phyloP scores from a whole-genome alignment of 2,113 vertebrate genomes.

The Haemorhous mexicanus region DNA sequence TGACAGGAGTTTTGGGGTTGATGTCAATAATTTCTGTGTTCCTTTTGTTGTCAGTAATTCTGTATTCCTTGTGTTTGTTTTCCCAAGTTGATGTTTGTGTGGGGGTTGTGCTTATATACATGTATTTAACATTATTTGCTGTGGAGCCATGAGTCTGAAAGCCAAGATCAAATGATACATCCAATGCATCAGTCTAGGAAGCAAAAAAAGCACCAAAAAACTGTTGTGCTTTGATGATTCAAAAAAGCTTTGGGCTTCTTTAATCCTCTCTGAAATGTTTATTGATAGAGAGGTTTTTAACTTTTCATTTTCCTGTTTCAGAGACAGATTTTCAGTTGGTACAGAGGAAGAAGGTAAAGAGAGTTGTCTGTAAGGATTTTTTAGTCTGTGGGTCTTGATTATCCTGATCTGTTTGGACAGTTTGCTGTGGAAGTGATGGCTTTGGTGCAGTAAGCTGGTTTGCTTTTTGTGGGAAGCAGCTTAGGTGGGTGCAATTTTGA shows the following conservation, averaged over 20 bases:
- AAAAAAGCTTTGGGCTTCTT: constrained; percentile 1
- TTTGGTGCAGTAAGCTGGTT: not conserved
- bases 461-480: not conserved
- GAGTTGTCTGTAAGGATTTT: not conserved
- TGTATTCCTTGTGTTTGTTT: not conserved
- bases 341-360: not conserved
- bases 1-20: not conserved
- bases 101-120: not conserved
- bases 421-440: not conserved
- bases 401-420: not conserved
- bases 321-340: not conserved
- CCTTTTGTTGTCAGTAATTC: not conserved
- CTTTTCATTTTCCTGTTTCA: not conserved
- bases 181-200: not conserved
- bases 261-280: not conserved
- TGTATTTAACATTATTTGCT: not conserved
- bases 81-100: not conserved
- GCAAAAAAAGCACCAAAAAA: not conserved
- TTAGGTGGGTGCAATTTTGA: not conserved
- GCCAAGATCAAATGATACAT: constrained; percentile 18
- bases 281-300: not conserved
- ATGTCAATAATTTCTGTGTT: not conserved
- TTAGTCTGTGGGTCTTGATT: not conserved
- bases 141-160: constrained; percentile 11
- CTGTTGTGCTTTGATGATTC: constrained; percentile 31